A percentile compares a stretch with the other conserved stretches of the same genome.
phyloP scores from a whole-genome alignment of 1,140 invertebrate species.

The Asobara japonica region DNA sequence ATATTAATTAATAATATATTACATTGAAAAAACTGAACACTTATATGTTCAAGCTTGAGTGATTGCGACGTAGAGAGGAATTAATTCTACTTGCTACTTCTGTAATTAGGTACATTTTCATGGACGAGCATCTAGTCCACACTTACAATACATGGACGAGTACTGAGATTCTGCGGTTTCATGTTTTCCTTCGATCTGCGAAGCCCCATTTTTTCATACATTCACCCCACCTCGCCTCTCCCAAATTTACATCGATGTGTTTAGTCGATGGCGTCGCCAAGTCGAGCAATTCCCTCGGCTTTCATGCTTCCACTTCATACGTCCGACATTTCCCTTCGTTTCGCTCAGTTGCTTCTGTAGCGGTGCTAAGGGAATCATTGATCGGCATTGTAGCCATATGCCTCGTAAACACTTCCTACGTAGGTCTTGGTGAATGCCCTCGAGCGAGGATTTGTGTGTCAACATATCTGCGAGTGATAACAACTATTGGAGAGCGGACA shows the following conservation, averaged over 20 bases:
- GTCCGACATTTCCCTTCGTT: not conserved
- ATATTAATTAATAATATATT: no score
- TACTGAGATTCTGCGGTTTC: no score
- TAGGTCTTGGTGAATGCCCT: not conserved
- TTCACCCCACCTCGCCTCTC: no score
- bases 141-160: no score
- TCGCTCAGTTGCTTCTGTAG: not conserved
- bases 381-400: not conserved
- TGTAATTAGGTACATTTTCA: no score
- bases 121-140: no score
- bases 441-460: not conserved
- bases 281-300: not conserved
- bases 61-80: no score
- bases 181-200: no score
- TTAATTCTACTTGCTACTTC: no score
- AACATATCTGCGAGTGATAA: conserved; percentile 1
- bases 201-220: no score
- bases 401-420: not conserved
- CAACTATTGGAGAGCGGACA: not conserved
- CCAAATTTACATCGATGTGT: not conserved
- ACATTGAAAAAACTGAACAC: no score
- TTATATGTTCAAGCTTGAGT: no score
- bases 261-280: not conserved
- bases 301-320: not conserved
- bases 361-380: not conserved